Percentiles rank a stretch among this genome's conserved stretches.
phyloP scores from a whole-genome alignment of 2,113 vertebrate species.

The Orycteropus afer region DNA sequence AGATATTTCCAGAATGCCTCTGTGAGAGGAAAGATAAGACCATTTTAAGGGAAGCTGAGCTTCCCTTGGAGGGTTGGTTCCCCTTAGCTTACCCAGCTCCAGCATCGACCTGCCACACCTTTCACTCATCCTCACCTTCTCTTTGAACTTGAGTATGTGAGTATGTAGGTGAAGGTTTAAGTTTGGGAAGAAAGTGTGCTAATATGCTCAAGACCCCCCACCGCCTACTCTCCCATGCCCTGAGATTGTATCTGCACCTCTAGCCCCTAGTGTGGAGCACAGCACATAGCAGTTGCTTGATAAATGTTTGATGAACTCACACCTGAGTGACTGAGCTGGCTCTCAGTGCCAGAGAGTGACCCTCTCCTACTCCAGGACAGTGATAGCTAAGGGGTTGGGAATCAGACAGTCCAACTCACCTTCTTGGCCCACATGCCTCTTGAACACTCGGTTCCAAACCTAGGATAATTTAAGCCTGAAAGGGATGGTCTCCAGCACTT shows the following conservation, averaged over 20 bases:
- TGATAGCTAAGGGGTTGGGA: background rate
- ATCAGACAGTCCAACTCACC: background rate
- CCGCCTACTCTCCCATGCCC: too few relatives aligned
- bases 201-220: background rate
- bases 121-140: background rate
- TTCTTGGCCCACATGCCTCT: background rate
- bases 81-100: background rate
- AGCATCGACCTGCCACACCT: background rate
- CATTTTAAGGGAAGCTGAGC: background rate
- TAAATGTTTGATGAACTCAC: background rate
- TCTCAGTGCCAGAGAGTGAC: background rate
- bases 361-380: background rate
- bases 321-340: background rate
- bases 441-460: conserved; percentile 32
- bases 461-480: background rate
- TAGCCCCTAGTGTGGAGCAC: background rate
- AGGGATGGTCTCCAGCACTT: background rate
- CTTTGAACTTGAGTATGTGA: background rate
- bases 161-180: background rate
- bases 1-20: background rate
- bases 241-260: background rate
- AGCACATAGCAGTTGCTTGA: background rate
- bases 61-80: background rate
- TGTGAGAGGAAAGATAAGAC: background rate
- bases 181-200: background rate